Evolutionary conservation across 2,888 invertebrate genomes (phyloP).

Genomic region (Tethea ocularis): DNA sequence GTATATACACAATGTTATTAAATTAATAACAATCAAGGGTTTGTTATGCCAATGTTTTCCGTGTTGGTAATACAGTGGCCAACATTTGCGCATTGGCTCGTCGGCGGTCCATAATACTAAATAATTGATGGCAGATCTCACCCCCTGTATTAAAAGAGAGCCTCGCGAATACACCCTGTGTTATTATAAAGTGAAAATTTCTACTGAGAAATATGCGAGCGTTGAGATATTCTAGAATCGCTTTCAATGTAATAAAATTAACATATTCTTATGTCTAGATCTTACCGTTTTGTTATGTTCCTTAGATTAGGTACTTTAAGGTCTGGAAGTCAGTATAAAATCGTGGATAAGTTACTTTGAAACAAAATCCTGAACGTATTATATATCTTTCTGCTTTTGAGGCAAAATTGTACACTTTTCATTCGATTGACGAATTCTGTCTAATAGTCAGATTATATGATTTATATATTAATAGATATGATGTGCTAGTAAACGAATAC

Average conservation of each 20-base stretch:
- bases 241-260: slow-evolving; percentile 6
- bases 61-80: background rate
- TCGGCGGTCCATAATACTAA: slow-evolving; percentile 22
- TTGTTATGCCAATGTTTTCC: slow-evolving; percentile 3
- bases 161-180: slow-evolving; percentile 20
- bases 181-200: slow-evolving; percentile 14
- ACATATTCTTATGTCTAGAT: slow-evolving; percentile 2
- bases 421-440: too few species aligned
- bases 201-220: slow-evolving; percentile 9
- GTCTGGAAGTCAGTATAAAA: background rate
- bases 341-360: background rate
- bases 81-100: slow-evolving; percentile 8
- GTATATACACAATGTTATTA: too few species aligned
- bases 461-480: too few species aligned
- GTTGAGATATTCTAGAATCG: slow-evolving; percentile 2
- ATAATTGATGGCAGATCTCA: slow-evolving; percentile 47
- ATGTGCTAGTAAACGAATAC: too few species aligned
- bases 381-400: too few species aligned
- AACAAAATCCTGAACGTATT: background rate
- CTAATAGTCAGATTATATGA: too few species aligned
- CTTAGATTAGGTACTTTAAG: background rate
- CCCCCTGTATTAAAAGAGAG: slow-evolving; percentile 31
- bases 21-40: background rate
- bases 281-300: background rate
- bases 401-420: too few species aligned